Conservation (phyloP, 2,888 invertebrate species). For the Octodonta nipae region DNA sequence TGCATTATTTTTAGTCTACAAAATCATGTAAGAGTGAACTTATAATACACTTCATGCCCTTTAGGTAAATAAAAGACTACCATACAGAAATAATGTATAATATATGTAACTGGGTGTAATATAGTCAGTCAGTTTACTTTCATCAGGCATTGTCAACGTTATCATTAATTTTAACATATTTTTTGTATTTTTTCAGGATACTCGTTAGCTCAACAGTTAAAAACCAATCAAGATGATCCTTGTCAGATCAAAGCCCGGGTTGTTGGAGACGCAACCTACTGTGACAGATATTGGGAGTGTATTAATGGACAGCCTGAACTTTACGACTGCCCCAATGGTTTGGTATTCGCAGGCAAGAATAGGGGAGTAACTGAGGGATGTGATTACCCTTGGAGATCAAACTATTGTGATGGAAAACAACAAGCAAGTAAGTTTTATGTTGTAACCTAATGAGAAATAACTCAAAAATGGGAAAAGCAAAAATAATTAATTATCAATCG, state of each 20-base stretch:
- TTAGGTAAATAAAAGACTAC: no score
- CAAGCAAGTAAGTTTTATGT: conserved; percentile 61
- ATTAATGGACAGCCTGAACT: conserved; percentile 68
- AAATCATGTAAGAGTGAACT: no score
- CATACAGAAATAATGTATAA: no score
- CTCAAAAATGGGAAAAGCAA: no score
- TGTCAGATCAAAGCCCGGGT: conserved; percentile 68
- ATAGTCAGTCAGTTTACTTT: no score
- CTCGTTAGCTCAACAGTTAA: conserved; percentile 22
- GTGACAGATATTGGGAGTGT: conserved; percentile 75
- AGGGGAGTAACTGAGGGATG: conserved; percentile 79
- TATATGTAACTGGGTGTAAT: no score
- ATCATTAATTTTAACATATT: neutral
- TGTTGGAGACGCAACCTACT: conserved; percentile 66
- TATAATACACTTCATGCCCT: no score
- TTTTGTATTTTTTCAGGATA: conserved; percentile 17
- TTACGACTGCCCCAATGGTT: conserved; percentile 81
- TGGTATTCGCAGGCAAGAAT: conserved; percentile 80
- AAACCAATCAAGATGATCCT: conserved; percentile 53
- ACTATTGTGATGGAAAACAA: conserved; percentile 72
- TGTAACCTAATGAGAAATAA: no score
- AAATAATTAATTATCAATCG: no score
- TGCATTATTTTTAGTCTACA: no score
- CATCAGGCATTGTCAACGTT: no score
- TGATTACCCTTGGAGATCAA: conserved; percentile 80